Evolutionary conservation across 2,888 invertebrate species (phyloP).

Genomic region (Leucoma salicis): DNA sequence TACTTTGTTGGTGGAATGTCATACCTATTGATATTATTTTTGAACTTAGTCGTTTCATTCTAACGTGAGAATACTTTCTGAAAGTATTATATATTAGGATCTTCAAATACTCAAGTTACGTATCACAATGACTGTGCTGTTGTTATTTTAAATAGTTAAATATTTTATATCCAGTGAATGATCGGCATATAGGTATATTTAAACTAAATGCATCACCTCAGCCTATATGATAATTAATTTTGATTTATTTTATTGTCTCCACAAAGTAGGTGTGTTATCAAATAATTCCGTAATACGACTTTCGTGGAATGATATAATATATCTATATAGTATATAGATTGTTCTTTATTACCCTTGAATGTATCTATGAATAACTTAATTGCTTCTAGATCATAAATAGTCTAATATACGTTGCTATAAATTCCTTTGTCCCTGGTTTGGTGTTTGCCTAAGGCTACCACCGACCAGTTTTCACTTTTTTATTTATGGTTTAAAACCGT

Average conservation of each 20-base stretch:
- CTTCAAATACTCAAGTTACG: too few species aligned
- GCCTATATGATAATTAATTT: too few species aligned
- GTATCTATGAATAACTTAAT: constrained; percentile 38
- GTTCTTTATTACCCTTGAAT: neutral
- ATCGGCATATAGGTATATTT: too few species aligned
- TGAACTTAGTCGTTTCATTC: constrained; percentile 59
- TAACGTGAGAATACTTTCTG: constrained; percentile 22
- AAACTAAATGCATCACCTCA: too few species aligned
- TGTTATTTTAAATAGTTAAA: too few species aligned
- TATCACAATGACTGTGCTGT: too few species aligned
- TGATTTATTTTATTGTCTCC: too few species aligned
- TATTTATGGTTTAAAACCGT: constrained; percentile 44
- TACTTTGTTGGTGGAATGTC: constrained; percentile 50
- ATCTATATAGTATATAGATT: constrained; percentile 2
- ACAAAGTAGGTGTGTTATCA: too few species aligned
- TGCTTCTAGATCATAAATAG: constrained; percentile 54
- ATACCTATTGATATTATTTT: constrained; percentile 62
- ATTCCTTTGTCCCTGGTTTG: constrained; percentile 38
- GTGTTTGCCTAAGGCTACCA: constrained; percentile 40
- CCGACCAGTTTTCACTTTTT: constrained; percentile 40
- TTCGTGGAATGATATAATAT: constrained; percentile 13
- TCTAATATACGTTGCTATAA: constrained; percentile 43
- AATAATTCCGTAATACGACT: constrained; percentile 9
- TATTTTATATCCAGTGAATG: too few species aligned
- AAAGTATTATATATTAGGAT: neutral